A percentile compares a stretch with the other conserved stretches of the same genome.
These are phyloP conservation scores for Rutpela maculata DNA, from an alignment of 2,888 invertebrate species.

Conservation along the genomic window DNA sequence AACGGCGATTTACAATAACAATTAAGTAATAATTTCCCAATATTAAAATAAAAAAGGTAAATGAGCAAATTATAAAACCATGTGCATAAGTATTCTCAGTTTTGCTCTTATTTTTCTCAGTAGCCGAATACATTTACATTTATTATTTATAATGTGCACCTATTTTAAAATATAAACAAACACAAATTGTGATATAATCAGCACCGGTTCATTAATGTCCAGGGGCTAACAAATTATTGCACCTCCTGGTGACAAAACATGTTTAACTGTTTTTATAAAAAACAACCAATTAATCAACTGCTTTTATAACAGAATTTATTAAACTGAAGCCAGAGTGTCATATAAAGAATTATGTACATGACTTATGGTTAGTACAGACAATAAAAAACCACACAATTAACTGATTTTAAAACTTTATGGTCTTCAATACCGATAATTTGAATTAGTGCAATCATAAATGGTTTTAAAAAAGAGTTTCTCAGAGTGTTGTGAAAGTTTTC, in stretches of 20 bases:
- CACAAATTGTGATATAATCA: constrained; percentile 1
- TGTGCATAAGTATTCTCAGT: too few species aligned
- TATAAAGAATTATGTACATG: not conserved
- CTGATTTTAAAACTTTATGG: not conserved
- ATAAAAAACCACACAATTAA: not conserved
- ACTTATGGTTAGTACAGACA: not conserved
- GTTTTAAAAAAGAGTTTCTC: too few species aligned
- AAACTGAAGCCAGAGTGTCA: not conserved
- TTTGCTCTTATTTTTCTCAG: too few species aligned
- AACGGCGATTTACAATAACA: too few species aligned
- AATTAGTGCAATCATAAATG: too few species aligned
- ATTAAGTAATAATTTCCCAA: too few species aligned
- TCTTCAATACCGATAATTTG: too few species aligned
- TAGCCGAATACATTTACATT: too few species aligned
- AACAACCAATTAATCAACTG: not conserved
- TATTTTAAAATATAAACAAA: constrained; percentile 2
- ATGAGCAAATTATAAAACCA: too few species aligned
- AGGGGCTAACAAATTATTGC: constrained; percentile 2
- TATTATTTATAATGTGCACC: not conserved
- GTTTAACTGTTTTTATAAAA: constrained; percentile 5
- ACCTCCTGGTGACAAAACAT: constrained; percentile 7
- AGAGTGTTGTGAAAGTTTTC: too few species aligned
- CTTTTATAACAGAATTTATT: not conserved
- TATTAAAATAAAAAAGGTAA: too few species aligned
- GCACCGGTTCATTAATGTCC: constrained; percentile 1